Conservation (phyloP, 2,888 invertebrate species). For the Ennomos fuscantarius region DNA sequence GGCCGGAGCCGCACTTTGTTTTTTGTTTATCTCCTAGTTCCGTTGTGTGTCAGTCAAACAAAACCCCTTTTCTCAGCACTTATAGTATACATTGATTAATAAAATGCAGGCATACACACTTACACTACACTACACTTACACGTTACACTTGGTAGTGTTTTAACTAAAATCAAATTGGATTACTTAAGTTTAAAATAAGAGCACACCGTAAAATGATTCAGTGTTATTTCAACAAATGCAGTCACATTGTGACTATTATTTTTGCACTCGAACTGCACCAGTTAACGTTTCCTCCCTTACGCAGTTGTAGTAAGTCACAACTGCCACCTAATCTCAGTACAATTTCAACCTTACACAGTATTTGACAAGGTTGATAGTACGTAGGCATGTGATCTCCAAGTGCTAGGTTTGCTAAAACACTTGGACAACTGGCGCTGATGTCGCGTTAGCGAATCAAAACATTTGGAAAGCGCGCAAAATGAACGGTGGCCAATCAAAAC, state of each 20-base stretch:
- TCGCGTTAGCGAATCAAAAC: slow-evolving; percentile 74
- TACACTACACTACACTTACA: no score
- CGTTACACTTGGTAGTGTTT: no score
- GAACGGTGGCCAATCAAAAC: slow-evolving; percentile 77
- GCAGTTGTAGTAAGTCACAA: slow-evolving; percentile 29
- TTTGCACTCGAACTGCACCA: slow-evolving; percentile 71
- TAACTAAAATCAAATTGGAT: not conserved
- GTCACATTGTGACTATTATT: slow-evolving; percentile 71
- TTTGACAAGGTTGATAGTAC: slow-evolving; percentile 28
- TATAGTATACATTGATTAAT: no score
- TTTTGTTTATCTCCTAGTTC: no score
- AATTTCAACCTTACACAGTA: slow-evolving; percentile 37
- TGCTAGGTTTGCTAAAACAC: slow-evolving; percentile 70
- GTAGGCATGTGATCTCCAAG: slow-evolving; percentile 38
- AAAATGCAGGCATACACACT: no score
- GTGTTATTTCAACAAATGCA: slow-evolving; percentile 74
- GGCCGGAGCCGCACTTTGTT: no score
- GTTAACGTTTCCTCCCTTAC: slow-evolving; percentile 53
- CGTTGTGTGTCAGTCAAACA: no score
- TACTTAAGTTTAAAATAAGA: slow-evolving; percentile 27
- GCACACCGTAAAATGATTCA: slow-evolving; percentile 55
- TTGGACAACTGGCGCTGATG: slow-evolving; percentile 74
- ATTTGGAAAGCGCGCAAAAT: slow-evolving; percentile 65
- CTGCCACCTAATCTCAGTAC: slow-evolving; percentile 4
- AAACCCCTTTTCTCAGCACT: no score